These are phyloP conservation scores for Eristalis pertinax DNA, from an alignment of 2,888 invertebrate species.

Conservation along the genomic window DNA sequence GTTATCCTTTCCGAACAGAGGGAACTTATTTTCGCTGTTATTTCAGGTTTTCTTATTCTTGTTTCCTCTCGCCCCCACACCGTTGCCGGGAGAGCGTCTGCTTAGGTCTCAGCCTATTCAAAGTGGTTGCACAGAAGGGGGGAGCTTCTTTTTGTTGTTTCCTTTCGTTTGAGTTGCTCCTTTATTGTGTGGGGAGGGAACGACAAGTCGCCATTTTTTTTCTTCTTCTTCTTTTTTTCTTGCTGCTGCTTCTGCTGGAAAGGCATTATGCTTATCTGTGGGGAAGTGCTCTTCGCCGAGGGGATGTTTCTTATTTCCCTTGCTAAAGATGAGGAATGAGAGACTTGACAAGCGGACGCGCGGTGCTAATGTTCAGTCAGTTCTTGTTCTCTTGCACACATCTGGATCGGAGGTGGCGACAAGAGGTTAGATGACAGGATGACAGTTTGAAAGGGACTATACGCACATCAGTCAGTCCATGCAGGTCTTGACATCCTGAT, in stretches of 20 bases:
- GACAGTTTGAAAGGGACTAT: too few species aligned
- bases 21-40: constrained; percentile 50
- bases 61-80: neutral
- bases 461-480: too few species aligned
- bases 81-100: neutral
- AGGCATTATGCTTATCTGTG: constrained; percentile 52
- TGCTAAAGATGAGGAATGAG: constrained; percentile 42
- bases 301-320: constrained; percentile 20
- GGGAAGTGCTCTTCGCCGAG: constrained; percentile 41
- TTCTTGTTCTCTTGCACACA: neutral
- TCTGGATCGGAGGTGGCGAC: too few species aligned
- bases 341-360: constrained; percentile 17
- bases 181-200: constrained; percentile 7
- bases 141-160: neutral
- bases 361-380: neutral
- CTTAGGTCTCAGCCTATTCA: constrained; percentile 14
- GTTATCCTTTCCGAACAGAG: constrained; percentile 58
- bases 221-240: constrained; percentile 2
- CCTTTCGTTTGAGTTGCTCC: neutral
- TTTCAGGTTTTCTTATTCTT: constrained; percentile 14
- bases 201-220: constrained; percentile 46
- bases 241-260: neutral
- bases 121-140: constrained; percentile 3
- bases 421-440: neutral
- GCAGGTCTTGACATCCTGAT: too few species aligned